A percentile compares a stretch with the other conserved stretches of the same genome.
Conservation (phyloP, 2,797 vertebrate genomes). For the Morus bassanus region DNA sequence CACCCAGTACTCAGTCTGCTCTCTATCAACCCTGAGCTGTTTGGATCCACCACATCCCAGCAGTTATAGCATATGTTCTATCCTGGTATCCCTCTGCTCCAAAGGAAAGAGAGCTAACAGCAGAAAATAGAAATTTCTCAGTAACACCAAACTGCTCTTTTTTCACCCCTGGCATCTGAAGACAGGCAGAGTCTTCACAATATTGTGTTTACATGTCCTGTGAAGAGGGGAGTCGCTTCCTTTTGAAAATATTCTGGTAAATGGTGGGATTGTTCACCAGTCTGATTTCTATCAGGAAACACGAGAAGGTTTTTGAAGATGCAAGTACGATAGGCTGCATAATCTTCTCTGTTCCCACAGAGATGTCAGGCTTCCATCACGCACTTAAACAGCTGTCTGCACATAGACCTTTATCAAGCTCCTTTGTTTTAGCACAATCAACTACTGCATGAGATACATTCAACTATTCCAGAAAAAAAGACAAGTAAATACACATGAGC, state of each 20-base stretch:
- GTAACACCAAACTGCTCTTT: not conserved
- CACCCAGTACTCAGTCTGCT: not conserved
- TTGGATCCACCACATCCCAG: not conserved
- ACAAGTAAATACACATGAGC: rapidly evolving
- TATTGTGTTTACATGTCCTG: not conserved
- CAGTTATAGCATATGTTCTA: rapidly evolving
- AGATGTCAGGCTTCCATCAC: not conserved
- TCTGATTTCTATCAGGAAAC: not conserved
- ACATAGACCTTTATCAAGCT: not conserved
- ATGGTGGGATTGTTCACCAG: not conserved
- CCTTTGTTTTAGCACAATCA: not conserved
- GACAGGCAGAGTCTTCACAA: not conserved
- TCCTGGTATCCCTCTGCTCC: not conserved
- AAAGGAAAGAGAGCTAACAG: not conserved
- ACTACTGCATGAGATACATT: not conserved
- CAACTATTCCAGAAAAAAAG: not conserved
- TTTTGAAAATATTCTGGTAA: not conserved
- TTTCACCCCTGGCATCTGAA: not conserved
- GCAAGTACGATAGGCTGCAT: not conserved
- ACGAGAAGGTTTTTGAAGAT: not conserved
- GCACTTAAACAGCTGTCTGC: not conserved
- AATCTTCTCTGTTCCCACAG: not conserved
- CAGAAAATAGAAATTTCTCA: not conserved
- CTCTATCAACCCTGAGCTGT: not conserved
- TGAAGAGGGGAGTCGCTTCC: not conserved